Conservation (phyloP, 2,113 vertebrate genomes). For the Pollimyrus isidori region DNA sequence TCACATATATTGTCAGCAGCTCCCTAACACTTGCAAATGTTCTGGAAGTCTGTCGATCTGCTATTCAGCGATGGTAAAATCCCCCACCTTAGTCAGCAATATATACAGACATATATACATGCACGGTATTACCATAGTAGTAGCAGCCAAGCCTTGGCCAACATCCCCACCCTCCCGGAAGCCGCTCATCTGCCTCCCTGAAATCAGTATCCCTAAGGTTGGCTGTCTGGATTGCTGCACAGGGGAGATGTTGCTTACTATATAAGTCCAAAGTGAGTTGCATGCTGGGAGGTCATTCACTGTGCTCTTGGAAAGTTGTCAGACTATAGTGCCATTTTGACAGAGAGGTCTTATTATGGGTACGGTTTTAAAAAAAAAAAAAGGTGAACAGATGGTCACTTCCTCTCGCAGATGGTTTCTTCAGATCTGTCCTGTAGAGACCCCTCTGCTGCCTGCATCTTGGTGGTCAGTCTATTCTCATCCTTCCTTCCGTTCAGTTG, state of each 20-base stretch:
- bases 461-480: background rate
- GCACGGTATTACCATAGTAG: too few relatives aligned
- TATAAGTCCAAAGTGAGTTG: background rate
- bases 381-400: conserved; percentile 27
- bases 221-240: background rate
- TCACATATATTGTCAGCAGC: too few relatives aligned
- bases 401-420: conserved; percentile 20
- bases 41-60: too few relatives aligned
- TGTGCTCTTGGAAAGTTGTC: background rate
- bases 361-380: background rate
- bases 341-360: background rate
- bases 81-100: too few relatives aligned
- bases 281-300: background rate
- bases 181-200: too few relatives aligned
- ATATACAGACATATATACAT: too few relatives aligned
- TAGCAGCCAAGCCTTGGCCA: too few relatives aligned
- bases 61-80: too few relatives aligned
- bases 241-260: background rate
- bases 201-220: too few relatives aligned
- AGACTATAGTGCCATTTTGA: background rate
- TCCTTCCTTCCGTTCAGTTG: background rate
- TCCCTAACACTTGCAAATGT: too few relatives aligned
- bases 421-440: background rate
- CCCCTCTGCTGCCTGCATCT: conserved; percentile 1
- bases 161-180: too few relatives aligned